A percentile compares a stretch with the other conserved stretches of the same genome.
phyloP scores from a whole-genome alignment of 2,113 vertebrate genomes.

The Pholis gunnellus region DNA sequence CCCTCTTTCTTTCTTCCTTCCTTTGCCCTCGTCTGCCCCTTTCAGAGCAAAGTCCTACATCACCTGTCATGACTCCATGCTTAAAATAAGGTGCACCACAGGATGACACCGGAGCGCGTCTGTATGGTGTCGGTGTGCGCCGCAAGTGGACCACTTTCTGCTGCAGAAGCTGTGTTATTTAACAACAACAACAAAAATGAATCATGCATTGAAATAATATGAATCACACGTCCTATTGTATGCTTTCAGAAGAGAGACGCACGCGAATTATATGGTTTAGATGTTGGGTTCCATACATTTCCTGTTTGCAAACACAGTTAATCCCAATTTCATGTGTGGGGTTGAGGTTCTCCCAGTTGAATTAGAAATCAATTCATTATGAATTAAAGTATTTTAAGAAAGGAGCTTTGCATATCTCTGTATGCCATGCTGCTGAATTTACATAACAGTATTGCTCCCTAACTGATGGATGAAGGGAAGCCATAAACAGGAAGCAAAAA shows the following conservation, averaged over 20 bases:
- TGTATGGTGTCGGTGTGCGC: neutral
- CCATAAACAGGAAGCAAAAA: neutral
- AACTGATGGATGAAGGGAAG: neutral
- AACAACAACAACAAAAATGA: neutral
- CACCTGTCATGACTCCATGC: slow-evolving; percentile 14
- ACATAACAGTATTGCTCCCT: neutral
- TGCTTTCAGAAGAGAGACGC: neutral
- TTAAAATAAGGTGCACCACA: slow-evolving; percentile 38
- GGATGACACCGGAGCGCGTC: neutral
- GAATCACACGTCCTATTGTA: neutral
- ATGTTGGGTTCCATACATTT: neutral
- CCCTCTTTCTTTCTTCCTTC: slow-evolving; percentile 79
- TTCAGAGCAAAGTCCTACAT: slow-evolving; percentile 68
- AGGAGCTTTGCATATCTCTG: neutral
- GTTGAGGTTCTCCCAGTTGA: neutral
- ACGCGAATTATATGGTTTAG: neutral
- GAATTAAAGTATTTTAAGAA: neutral
- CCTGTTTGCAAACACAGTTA: no score
- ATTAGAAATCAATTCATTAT: neutral
- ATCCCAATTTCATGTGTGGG: neutral
- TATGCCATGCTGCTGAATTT: neutral
- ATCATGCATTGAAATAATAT: neutral
- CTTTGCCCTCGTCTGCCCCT: slow-evolving; percentile 59
- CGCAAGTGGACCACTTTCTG: neutral
- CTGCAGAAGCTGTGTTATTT: neutral